These are phyloP conservation scores for Thera obeliscata DNA, from an alignment of 2,888 invertebrate genomes.

Conservation along the genomic window DNA sequence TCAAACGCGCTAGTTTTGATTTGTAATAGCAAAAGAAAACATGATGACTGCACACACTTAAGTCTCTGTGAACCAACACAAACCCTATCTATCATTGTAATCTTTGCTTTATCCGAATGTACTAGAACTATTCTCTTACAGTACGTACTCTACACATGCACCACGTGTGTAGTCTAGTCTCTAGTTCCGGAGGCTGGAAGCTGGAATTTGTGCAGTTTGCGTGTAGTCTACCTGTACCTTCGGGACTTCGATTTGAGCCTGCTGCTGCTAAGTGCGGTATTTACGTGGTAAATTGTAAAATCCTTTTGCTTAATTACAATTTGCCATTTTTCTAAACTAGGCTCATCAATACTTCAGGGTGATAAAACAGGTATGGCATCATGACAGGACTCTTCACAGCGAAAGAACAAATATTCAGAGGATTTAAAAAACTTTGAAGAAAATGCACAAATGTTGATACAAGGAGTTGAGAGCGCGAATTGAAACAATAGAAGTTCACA, in stretches of 20 bases:
- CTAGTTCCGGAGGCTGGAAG: background rate
- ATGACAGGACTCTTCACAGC: no score
- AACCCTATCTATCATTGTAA: no score
- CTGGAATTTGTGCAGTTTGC: constrained; percentile 1
- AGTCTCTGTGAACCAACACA: background rate
- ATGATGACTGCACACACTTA: background rate
- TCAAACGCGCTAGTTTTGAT: no score
- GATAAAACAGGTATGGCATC: background rate
- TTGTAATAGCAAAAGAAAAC: no score
- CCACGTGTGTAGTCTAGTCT: background rate
- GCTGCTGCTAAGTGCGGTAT: background rate
- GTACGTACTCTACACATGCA: background rate
- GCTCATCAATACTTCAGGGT: no score
- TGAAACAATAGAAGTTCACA: background rate
- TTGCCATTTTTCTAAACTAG: no score
- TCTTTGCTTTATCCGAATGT: background rate
- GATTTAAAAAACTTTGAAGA: no score
- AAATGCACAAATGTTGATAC: no score
- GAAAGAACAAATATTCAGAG: no score
- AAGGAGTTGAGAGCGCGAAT: background rate
- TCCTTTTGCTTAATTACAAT: background rate
- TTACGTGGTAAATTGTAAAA: background rate
- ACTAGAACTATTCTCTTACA: background rate
- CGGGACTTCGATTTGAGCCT: background rate
- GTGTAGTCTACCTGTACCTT: background rate